A percentile compares a stretch with the other conserved stretches of the same genome.
Evolutionary conservation across 1,140 invertebrate species (phyloP).

Genomic region (Paraescarpia echinospica): DNA sequence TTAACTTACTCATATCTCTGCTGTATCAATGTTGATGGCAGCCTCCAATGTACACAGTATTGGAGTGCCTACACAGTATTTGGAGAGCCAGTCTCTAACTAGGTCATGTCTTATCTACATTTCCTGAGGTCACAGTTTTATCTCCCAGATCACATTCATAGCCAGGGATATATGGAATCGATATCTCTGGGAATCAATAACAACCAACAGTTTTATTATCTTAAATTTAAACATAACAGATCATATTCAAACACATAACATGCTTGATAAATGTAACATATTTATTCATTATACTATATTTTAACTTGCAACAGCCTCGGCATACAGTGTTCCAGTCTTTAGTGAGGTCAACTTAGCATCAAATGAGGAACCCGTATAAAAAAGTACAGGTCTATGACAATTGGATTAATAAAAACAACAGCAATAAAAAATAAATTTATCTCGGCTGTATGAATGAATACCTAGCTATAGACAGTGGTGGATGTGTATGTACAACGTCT

Average conservation of each 20-base stretch:
- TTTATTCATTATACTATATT: background rate
- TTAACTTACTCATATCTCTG: background rate
- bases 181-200: background rate
- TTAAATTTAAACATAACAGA: background rate
- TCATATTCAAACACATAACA: background rate
- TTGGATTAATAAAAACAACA: too few species aligned
- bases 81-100: background rate
- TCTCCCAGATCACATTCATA: background rate
- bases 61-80: background rate
- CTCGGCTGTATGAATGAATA: too few species aligned
- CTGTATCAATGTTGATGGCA: background rate
- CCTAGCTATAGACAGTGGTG: too few species aligned
- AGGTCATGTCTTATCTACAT: background rate
- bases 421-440: too few species aligned
- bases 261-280: background rate
- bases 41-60: background rate
- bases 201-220: background rate
- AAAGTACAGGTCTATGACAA: too few species aligned
- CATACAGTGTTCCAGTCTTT: too few species aligned
- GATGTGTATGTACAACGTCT: too few species aligned
- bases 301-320: too few species aligned
- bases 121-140: slow-evolving; percentile 5
- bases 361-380: too few species aligned
- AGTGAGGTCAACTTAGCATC: too few species aligned
- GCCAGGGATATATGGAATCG: background rate